Percentiles rank a stretch among this genome's conserved stretches.
Conservation (phyloP, 2,113 vertebrate species). For the human region DNA sequence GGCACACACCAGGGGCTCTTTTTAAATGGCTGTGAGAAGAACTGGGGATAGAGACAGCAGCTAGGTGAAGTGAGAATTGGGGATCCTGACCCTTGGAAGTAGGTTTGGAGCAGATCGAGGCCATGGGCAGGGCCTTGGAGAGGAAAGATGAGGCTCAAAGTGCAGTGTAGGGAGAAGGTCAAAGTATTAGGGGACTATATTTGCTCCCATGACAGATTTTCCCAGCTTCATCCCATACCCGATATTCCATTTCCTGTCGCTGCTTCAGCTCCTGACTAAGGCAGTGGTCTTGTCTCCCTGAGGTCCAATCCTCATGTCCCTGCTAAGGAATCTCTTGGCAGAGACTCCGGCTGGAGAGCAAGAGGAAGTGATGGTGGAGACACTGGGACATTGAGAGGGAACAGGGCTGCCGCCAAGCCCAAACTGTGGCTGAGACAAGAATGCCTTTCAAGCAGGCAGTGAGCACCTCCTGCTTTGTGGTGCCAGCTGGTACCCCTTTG, state of each 20-base stretch:
- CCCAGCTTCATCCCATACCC: not conserved
- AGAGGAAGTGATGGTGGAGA: conserved; percentile 54
- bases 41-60: not conserved
- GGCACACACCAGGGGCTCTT: not conserved
- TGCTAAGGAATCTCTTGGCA: conserved; percentile 67
- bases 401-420: conserved; percentile 48
- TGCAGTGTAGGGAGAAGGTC: not conserved
- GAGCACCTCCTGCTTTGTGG: conserved; percentile 53
- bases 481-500: conserved; percentile 25
- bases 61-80: not conserved
- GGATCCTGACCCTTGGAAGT: not conserved
- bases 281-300: conserved; percentile 49
- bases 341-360: not conserved
- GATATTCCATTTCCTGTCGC: conserved; percentile 6
- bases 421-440: conserved; percentile 67
- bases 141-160: not conserved
- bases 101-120: not conserved
- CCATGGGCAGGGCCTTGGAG: not conserved
- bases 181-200: not conserved
- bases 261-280: conserved; percentile 13
- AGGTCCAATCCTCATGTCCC: not conserved
- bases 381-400: conserved; percentile 71
- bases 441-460: conserved; percentile 60
- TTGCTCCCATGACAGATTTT: not conserved
- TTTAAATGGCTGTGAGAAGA: not conserved